phyloP scores from a whole-genome alignment of 1,140 invertebrate genomes.

The Drosophila teissieri region DNA sequence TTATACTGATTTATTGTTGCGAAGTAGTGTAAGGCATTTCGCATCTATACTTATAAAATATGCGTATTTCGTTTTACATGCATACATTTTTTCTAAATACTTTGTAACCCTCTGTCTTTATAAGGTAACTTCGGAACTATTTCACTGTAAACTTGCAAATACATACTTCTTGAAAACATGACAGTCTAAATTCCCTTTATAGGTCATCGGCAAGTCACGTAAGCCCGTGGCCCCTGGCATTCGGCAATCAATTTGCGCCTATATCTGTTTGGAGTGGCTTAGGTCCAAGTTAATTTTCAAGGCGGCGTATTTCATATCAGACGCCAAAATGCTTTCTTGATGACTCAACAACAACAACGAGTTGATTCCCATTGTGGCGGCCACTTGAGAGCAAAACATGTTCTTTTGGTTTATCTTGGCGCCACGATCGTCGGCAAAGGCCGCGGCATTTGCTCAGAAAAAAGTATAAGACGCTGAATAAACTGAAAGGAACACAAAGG shows the following conservation, averaged over 20 bases:
- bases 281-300: constrained; percentile 81
- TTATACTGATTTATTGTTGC: not conserved
- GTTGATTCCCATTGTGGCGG: constrained; percentile 55
- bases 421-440: constrained; percentile 75
- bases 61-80: no score
- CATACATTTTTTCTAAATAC: no score
- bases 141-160: not conserved
- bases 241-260: constrained; percentile 47
- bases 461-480: constrained; percentile 23
- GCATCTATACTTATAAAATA: no score
- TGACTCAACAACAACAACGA: constrained; percentile 76
- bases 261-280: constrained; percentile 67
- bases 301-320: constrained; percentile 78
- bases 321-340: constrained; percentile 74
- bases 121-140: no score
- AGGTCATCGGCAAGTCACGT: constrained; percentile 42
- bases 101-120: no score
- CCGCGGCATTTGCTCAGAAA: constrained; percentile 73
- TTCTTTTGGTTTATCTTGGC: constrained; percentile 82
- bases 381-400: constrained; percentile 81
- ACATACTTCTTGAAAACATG: not conserved
- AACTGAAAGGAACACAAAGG: constrained; percentile 63
- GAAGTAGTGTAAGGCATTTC: not conserved
- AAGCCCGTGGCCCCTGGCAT: constrained; percentile 13
- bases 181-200: constrained; percentile 20